Percentiles rank a stretch among this genome's conserved stretches.
phyloP scores from a whole-genome alignment of 2,113 vertebrate genomes.

The Ellobius talpinus region DNA sequence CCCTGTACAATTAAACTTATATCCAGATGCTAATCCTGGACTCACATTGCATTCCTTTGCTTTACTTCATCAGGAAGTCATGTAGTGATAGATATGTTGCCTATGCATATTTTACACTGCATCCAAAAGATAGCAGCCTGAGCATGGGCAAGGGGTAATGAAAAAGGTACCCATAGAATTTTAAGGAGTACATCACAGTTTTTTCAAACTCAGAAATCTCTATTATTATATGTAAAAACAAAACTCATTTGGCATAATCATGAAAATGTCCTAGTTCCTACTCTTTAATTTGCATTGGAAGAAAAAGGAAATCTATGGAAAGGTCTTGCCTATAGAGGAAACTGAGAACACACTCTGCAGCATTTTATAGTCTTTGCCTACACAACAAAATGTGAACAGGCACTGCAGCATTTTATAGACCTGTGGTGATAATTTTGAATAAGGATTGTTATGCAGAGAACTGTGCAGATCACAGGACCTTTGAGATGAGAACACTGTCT shows the following conservation, averaged over 20 bases:
- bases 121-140: background rate
- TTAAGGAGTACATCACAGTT: background rate
- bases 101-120: background rate
- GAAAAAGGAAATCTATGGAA: conserved; percentile 55
- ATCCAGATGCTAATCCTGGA: background rate
- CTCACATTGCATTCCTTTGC: background rate
- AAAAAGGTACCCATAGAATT: background rate
- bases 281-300: conserved; percentile 8
- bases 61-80: background rate
- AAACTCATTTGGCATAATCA: conserved; percentile 16
- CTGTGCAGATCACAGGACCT: background rate
- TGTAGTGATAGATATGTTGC: background rate
- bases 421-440: background rate
- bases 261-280: background rate
- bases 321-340: background rate
- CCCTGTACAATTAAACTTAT: background rate
- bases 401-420: background rate
- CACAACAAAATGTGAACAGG: background rate
- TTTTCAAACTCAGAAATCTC: background rate
- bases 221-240: conserved; percentile 19
- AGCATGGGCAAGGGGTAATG: background rate
- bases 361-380: background rate
- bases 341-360: background rate
- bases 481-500: background rate
- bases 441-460: background rate